A percentile compares a stretch with the other conserved stretches of the same genome.
Evolutionary conservation across 1,140 invertebrate genomes (phyloP).

Genomic region (Drosophila kepulauana): DNA sequence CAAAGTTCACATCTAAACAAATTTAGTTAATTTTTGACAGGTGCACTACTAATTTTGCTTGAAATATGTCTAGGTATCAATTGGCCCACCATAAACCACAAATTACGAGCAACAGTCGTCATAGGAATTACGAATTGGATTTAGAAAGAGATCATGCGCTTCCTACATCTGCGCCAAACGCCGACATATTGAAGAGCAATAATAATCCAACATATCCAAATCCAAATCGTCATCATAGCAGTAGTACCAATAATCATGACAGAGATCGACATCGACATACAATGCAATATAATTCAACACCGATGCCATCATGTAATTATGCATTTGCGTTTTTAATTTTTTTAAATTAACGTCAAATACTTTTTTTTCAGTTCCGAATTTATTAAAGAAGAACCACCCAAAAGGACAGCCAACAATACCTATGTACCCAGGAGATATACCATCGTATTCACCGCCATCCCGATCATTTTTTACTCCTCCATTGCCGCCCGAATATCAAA

Average conservation of each 20-base stretch:
- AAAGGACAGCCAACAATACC: constrained; percentile 85
- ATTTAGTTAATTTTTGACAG: no score
- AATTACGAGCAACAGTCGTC: constrained; percentile 63
- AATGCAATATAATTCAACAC: constrained; percentile 73
- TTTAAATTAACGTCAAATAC: neutral
- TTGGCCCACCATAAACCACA: constrained; percentile 69
- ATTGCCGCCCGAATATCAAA: constrained; percentile 90
- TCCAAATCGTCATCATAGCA: constrained; percentile 86
- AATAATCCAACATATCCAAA: constrained; percentile 90
- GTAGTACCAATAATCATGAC: constrained; percentile 69
- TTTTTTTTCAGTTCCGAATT: constrained; percentile 71
- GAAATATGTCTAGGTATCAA: constrained; percentile 65
- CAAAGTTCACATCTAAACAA: no score
- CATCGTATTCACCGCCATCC: constrained; percentile 92
- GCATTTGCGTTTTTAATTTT: neutral
- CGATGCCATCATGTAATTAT: constrained; percentile 84
- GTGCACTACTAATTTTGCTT: constrained; percentile 9
- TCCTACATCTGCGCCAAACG: constrained; percentile 89
- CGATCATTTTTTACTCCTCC: constrained; percentile 92
- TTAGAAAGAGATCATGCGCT: constrained; percentile 89
- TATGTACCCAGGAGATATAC: constrained; percentile 87
- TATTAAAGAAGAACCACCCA: constrained; percentile 82
- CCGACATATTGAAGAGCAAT: constrained; percentile 90
- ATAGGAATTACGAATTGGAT: constrained; percentile 87
- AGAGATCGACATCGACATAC: constrained; percentile 77